These are phyloP conservation scores for Torymus tubicola DNA, from an alignment of 2,888 invertebrate species.

Conservation along the genomic window DNA sequence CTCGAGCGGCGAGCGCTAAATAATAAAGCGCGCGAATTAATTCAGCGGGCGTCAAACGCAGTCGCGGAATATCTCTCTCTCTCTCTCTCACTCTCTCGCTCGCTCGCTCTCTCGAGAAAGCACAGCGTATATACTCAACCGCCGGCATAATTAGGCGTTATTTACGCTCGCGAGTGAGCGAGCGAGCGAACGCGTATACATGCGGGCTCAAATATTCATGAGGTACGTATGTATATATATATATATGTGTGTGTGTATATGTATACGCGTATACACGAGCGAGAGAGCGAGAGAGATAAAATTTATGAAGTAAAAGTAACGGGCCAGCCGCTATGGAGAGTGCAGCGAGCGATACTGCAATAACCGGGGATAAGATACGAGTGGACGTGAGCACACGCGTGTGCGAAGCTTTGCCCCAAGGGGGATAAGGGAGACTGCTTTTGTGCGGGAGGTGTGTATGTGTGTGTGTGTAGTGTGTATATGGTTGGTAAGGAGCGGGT, in stretches of 20 bases:
- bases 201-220: conserved; percentile 28
- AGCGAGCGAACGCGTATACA: no score
- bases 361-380: conserved; percentile 10
- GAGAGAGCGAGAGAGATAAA: conserved; percentile 9
- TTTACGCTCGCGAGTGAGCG: conserved; percentile 6
- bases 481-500: no score
- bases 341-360: neutral
- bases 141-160: conserved; percentile 32
- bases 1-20: neutral
- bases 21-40: neutral
- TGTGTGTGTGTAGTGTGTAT: no score
- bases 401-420: no score
- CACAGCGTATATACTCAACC: conserved; percentile 25
- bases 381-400: neutral
- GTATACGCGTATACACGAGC: neutral
- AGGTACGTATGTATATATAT: neutral
- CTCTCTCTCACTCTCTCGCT: no score
- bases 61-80: neutral
- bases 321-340: neutral
- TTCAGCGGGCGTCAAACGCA: neutral
- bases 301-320: conserved; percentile 47
- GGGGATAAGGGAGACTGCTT: no score
- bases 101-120: neutral
- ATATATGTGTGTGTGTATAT: neutral
- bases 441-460: no score